These are phyloP conservation scores for Osmerus mordax DNA, from an alignment of 2,113 vertebrate genomes.

Conservation along the genomic window DNA sequence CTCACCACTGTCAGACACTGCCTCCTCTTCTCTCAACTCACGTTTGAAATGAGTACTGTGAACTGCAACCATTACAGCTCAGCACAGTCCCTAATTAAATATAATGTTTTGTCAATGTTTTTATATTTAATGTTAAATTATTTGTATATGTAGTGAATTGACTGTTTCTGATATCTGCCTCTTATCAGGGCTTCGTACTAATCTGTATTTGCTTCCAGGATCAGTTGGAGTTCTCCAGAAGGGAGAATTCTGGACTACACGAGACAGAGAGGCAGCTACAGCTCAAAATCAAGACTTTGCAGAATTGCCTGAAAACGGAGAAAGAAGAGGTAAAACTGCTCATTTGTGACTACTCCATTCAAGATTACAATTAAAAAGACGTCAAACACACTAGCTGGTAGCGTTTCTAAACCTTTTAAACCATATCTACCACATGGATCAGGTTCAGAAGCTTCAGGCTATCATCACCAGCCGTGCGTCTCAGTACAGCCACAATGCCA, in stretches of 20 bases:
- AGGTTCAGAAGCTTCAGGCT: slow-evolving; percentile 95
- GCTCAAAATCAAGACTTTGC: slow-evolving; percentile 88
- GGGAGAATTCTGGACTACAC: slow-evolving; percentile 87
- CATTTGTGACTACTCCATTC: no score
- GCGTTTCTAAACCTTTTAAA: no score
- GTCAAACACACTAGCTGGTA: no score
- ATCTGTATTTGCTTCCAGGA: slow-evolving; percentile 73
- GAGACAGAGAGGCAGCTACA: slow-evolving; percentile 92
- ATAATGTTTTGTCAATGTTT: no score
- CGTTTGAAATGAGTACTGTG: no score
- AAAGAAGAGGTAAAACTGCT: slow-evolving; percentile 86
- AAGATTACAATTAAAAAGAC: no score
- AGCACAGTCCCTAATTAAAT: no score
- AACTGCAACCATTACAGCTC: no score
- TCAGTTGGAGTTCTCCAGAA: slow-evolving; percentile 85
- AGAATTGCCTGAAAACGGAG: slow-evolving; percentile 91
- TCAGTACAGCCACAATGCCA: slow-evolving; percentile 94
- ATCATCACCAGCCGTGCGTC: slow-evolving; percentile 91
- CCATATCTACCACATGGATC: slow-evolving; percentile 26
- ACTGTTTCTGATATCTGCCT: background rate
- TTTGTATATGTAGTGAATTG: no score
- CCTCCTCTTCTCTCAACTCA: no score
- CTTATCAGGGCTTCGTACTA: background rate
- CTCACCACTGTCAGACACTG: no score
- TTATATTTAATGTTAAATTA: no score